phyloP scores from a whole-genome alignment of 2,113 vertebrate genomes.

The Percina caprodes region DNA sequence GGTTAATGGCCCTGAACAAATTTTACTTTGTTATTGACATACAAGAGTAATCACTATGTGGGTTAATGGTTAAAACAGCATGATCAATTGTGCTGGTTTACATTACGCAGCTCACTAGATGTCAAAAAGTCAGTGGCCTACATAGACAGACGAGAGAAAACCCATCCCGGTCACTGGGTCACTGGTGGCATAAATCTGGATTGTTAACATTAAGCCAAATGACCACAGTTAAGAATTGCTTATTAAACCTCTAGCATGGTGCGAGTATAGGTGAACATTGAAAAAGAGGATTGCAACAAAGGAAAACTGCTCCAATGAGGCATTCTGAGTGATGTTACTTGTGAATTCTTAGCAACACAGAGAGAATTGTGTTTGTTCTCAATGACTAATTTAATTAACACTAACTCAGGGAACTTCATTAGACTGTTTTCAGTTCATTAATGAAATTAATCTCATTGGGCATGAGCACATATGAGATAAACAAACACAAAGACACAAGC shows the following conservation, averaged over 20 bases:
- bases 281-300: not conserved
- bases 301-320: conserved; percentile 29
- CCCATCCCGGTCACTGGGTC: conserved; percentile 25
- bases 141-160: conserved; percentile 26
- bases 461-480: conserved; percentile 34
- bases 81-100: conserved; percentile 65
- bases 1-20: conserved; percentile 41
- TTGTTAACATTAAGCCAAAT: conserved; percentile 10
- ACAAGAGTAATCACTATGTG: conserved; percentile 49
- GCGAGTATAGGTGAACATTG: not conserved
- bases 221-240: not conserved
- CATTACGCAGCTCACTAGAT: conserved; percentile 35
- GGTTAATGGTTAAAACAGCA: conserved; percentile 66
- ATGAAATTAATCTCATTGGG: conserved; percentile 62
- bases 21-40: conserved; percentile 44
- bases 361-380: conserved; percentile 59
- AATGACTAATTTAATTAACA: conserved; percentile 74
- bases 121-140: conserved; percentile 51
- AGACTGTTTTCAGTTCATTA: conserved; percentile 62
- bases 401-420: conserved; percentile 69
- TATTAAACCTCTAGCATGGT: conserved; percentile 24
- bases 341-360: conserved; percentile 52
- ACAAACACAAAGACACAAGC: conserved; percentile 26
- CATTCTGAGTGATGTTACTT: conserved; percentile 29
- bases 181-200: not conserved